Evolutionary conservation across 1,140 invertebrate genomes (phyloP).

Genomic region (Orius insidiosus): DNA sequence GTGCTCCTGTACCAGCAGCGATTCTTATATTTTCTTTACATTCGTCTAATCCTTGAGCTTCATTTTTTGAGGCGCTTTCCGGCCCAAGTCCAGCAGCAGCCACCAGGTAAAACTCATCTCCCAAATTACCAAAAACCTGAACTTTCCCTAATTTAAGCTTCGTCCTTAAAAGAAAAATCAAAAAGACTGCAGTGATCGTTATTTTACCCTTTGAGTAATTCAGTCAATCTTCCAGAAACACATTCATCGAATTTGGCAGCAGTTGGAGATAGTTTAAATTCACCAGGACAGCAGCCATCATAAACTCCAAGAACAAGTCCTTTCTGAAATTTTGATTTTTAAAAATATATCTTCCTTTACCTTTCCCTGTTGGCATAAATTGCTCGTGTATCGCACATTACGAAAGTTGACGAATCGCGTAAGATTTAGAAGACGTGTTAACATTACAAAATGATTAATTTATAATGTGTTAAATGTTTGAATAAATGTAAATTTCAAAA

Average conservation of each 20-base stretch:
- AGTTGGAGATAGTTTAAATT: slow-evolving; percentile 13
- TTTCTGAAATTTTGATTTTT: slow-evolving; percentile 15
- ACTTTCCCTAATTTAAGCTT: slow-evolving; percentile 3
- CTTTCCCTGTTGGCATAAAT: no score
- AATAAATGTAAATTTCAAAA: no score
- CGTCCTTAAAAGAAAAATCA: background rate
- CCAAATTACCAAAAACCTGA: slow-evolving; percentile 29
- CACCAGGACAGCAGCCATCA: slow-evolving; percentile 13
- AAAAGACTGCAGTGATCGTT: no score
- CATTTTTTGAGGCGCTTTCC: slow-evolving; percentile 24
- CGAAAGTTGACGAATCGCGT: no score
- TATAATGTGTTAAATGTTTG: no score
- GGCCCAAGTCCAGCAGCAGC: slow-evolving; percentile 31
- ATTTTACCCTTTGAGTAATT: slow-evolving; percentile 10
- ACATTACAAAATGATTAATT: no score
- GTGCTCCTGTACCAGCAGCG: slow-evolving; percentile 28
- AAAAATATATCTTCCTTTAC: no score
- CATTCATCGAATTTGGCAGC: slow-evolving; percentile 10
- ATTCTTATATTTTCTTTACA: slow-evolving; percentile 28
- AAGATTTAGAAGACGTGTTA: no score
- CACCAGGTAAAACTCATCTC: slow-evolving; percentile 21
- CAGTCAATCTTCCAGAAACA: slow-evolving; percentile 9
- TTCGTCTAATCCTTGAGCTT: slow-evolving; percentile 29
- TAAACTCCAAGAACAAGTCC: slow-evolving; percentile 16
- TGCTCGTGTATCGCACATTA: no score